Conservation (phyloP, 2,797 vertebrate species). For the Gymnothorax javanicus region DNA sequence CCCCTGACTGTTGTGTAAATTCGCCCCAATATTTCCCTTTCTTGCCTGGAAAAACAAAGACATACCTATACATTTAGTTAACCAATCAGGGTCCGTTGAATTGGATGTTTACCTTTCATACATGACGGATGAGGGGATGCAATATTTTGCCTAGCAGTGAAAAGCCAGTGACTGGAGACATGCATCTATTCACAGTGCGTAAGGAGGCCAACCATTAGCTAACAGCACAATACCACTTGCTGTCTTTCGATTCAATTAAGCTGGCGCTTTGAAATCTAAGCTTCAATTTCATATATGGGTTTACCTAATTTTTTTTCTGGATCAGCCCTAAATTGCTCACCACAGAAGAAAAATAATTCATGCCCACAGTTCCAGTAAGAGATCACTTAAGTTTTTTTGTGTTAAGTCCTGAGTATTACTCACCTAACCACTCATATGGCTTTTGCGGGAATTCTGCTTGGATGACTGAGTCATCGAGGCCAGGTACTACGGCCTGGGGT, state of each 20-base stretch:
- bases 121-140: not conserved
- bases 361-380: not conserved
- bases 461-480: not conserved
- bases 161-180: not conserved
- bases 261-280: not conserved
- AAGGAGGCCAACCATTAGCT: not conserved
- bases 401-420: not conserved
- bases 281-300: not conserved
- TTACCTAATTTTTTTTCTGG: not conserved
- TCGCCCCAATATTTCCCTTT: not conserved
- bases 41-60: not conserved
- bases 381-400: not conserved
- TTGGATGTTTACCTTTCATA: not conserved
- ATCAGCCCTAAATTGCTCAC: not conserved
- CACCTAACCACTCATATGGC: not conserved
- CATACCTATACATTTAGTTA: not conserved
- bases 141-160: not conserved
- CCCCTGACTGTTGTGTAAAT: not conserved
- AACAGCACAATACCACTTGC: not conserved
- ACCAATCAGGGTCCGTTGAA: not conserved
- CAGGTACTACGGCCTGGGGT: not conserved
- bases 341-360: not conserved
- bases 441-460: not conserved
- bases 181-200: not conserved
- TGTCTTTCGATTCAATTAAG: constrained; percentile 6